Evolutionary conservation across 2,888 invertebrate species (phyloP), one percentile per base, ranked within the genome.

Genomic region (Ormyrus thymus): DNA sequence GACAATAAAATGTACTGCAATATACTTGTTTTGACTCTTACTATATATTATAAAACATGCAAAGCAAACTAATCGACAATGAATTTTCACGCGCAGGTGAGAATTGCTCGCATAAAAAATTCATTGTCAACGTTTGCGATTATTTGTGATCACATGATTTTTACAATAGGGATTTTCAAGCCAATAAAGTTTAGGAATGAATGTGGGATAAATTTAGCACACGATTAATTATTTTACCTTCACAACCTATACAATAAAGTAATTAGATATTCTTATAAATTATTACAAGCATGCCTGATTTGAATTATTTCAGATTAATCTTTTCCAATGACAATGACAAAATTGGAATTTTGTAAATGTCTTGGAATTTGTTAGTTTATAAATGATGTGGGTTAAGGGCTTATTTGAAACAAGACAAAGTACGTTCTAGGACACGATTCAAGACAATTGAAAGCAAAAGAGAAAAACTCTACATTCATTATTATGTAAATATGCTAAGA

Each of bases 401-500:
- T 7, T 11, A 74, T 45, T 71, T 61, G 66, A 15, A 55, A 61
- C 66, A 72, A 68, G 59, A 80, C 50, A 78, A 70, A 68, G 48
- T 68, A 80, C 48, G 13, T 64, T 77, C 62, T 72, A 80, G 75
- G 10, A 74, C 62, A 71, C 74, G 78, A 68, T 78, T 80, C 80
- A 78, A 78, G 75, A 59, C 80, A 71, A 62, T 76, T 50, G 11
- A 66, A 81, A 81, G 81, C 81, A 81, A 29, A 76, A 70, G 68
- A 69, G 55, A 78, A 79, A 78, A 78, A 56, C 13, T 72, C 72
- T 73, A 79, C 78, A 48, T 64, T 73, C 62, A 74, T 64, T 55
- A 69, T 76, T 15, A 72, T 68, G 55, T 66, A 55, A 75, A 11
- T 72, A 64, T 77, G 48, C 62, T 76, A 72, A 50, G 62, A 51